phyloP scores from a whole-genome alignment of 2,797 vertebrate genomes.

The Poeciliopsis presidionis region DNA sequence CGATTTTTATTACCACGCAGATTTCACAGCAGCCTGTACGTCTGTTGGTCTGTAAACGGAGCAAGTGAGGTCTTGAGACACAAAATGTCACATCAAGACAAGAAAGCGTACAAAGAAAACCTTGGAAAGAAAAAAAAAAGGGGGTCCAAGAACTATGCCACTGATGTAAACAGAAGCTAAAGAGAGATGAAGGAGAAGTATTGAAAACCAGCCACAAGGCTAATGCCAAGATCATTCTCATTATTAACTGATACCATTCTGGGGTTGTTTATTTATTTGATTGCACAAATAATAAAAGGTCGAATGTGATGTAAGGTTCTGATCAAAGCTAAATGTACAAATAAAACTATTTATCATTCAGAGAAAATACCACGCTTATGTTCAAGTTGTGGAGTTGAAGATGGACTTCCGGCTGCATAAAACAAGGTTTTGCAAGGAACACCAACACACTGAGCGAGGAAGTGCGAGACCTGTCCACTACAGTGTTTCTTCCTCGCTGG shows the following conservation, averaged over 20 bases:
- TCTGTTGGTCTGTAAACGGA: constrained; percentile 32
- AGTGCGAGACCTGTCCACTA: constrained; percentile 61
- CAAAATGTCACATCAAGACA: not conserved
- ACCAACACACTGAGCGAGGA: constrained; percentile 38
- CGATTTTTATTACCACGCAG: constrained; percentile 41
- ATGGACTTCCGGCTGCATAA: constrained; percentile 32
- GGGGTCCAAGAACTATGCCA: not conserved
- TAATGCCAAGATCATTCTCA: not conserved
- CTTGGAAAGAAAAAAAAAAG: no score
- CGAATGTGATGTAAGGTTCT: not conserved
- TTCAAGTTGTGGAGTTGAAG: not conserved
- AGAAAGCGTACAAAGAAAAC: not conserved
- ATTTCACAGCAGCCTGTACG: constrained; percentile 43
- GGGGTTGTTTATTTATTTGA: not conserved
- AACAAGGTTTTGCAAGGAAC: constrained; percentile 43
- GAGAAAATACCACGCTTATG: not conserved
- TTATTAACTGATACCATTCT: not conserved
- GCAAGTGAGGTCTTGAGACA: not conserved
- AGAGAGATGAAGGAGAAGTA: not conserved
- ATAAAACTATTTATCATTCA: not conserved
- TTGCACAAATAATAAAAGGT: not conserved
- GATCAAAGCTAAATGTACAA: not conserved
- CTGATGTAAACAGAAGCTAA: not conserved
- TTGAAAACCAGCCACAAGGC: not conserved
- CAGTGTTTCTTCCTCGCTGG: constrained; percentile 72